Evolutionary conservation across 2,888 invertebrate species (phyloP), one percentile per base, ranked within the genome.

Genomic region (Volucella bombylans): DNA sequence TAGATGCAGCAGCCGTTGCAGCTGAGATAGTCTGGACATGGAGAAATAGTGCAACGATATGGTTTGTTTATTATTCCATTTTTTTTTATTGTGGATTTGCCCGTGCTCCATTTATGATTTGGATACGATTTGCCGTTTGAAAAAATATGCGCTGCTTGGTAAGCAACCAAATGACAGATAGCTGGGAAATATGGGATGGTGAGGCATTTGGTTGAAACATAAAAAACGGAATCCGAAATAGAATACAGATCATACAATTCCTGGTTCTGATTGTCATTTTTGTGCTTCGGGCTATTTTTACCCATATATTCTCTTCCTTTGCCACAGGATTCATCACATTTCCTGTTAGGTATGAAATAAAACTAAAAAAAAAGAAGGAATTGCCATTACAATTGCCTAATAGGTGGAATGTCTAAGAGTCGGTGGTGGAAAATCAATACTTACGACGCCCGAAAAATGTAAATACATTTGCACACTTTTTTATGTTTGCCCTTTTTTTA

Each of bases 371-470:
- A 62, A 62, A 54, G 50, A 74, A 54, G 18, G 65, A 65, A 14
- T 23, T 55, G 57, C 65, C 62, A 73, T 78, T 82, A 78, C 82
- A 62, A 64, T 78, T 45, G 64, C 31, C 74, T 71, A 54, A 74
- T 65, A 61, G 31, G 31, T 31, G 31, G 71, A 71, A 67, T 54
- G 61, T 77, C 64, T 72, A 62, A 74, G 68, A 62, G 67, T 38
- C 67, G 76, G 65, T 47, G 18, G 50, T 68, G 81, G 50, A 85
- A 85, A 85, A 85, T 85, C 85, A 85, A 85, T 85, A 85, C 81
- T 67, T 45, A 69, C 67, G 80, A 77, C 77, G 76, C 85, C 85
- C 81, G 81, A 81, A 85, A 81, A 80, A 80, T 68, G 76, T 81
- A 52, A 72, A 77, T 76, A 77, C 69, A 71, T 81, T 81, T 85